phyloP scores from a whole-genome alignment of 2,113 vertebrate species.

The Hippocampus barbouri region DNA sequence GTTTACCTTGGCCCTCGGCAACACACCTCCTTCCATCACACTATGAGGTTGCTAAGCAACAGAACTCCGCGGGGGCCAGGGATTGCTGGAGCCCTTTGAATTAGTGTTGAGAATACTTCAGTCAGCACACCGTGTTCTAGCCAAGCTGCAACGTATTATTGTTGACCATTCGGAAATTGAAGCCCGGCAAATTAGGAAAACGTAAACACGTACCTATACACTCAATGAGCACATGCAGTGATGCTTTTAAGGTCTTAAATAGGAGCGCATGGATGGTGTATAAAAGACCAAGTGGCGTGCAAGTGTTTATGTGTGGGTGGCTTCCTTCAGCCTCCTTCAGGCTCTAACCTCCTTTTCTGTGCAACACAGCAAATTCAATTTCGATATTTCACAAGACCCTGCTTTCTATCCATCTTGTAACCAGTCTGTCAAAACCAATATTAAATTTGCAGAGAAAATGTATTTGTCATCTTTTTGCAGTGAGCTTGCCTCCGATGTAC shows the following conservation, averaged over 20 bases:
- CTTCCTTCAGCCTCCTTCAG: conserved; percentile 52
- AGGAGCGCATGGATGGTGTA: conserved; percentile 6
- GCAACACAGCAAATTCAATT: conserved; percentile 16
- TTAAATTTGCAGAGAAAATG: not conserved
- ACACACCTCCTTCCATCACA: conserved; percentile 59
- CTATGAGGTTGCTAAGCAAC: conserved; percentile 82
- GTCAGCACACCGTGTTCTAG: conserved; percentile 57
- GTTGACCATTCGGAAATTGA: not conserved
- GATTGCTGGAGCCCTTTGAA: conserved; percentile 69
- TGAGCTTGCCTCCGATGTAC: not conserved
- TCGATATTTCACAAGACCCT: conserved; percentile 1
- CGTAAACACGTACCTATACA: not conserved
- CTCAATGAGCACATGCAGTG: conserved; percentile 8
- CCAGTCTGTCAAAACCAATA: not conserved
- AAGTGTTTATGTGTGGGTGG: conserved; percentile 64
- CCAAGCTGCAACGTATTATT: conserved; percentile 17
- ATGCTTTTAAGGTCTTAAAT: conserved; percentile 9
- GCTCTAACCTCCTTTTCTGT: conserved; percentile 14
- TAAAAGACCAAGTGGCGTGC: conserved; percentile 39
- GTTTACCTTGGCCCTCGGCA: conserved; percentile 48
- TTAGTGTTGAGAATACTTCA: conserved; percentile 60
- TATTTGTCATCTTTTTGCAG: not conserved
- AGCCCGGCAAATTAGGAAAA: not conserved
- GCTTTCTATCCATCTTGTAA: conserved; percentile 7
- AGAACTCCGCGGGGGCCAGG: conserved; percentile 63